Percentiles rank a stretch among this genome's conserved stretches.
phyloP scores from a whole-genome alignment of 2,888 invertebrate species.

The Aleiodes leptofemur region DNA sequence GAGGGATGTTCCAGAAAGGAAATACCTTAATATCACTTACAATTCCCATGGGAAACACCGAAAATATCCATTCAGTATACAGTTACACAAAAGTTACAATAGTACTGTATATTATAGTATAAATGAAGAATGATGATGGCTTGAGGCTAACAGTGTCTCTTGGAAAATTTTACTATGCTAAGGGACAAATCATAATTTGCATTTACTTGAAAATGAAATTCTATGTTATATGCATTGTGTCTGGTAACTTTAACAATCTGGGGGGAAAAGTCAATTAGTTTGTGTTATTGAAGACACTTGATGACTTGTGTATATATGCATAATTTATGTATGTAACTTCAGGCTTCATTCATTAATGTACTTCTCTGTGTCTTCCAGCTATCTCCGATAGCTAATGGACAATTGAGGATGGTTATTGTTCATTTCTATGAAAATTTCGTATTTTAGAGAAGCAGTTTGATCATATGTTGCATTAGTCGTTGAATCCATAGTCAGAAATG shows the following conservation, averaged over 20 bases:
- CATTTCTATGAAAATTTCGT: too few relatives aligned
- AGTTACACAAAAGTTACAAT: conserved; percentile 12
- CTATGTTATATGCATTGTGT: conserved; percentile 4
- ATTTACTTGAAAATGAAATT: background rate
- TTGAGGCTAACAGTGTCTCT: background rate
- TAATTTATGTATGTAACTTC: background rate
- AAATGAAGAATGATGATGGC: conserved; percentile 1
- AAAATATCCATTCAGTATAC: conserved; percentile 6
- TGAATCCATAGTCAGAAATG: too few relatives aligned
- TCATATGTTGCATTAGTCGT: too few relatives aligned
- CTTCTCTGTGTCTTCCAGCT: background rate
- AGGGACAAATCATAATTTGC: background rate
- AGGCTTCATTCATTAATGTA: conserved; percentile 4
- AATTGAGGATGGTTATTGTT: too few relatives aligned
- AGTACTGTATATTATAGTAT: background rate
- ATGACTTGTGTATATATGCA: too few relatives aligned
- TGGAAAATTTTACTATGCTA: background rate
- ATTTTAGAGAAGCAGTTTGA: too few relatives aligned
- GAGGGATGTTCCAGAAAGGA: conserved; percentile 49
- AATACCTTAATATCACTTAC: conserved; percentile 51
- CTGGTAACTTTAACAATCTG: conserved; percentile 1
- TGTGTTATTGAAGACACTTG: background rate
- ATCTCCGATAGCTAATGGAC: too few relatives aligned
- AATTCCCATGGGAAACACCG: conserved; percentile 23
- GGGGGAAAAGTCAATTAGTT: background rate